Base-by-base conservation (phyloP, 1,140 invertebrate genomes). In the Mycetomoellerius zeteki region DNA sequence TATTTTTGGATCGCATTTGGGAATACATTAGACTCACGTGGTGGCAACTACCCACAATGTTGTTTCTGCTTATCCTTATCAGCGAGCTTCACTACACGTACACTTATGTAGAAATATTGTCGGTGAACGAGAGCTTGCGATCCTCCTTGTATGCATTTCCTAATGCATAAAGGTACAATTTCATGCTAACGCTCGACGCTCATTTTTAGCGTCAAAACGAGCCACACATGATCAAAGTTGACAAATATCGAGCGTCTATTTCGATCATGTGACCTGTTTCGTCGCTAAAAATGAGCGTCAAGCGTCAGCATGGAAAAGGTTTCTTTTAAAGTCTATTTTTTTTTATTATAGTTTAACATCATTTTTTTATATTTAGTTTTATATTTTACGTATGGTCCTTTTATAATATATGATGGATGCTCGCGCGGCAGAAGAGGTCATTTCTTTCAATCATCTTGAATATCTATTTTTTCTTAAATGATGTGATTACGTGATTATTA, bases 1-100 rank as follows among this genome's bases (percentile, higher is more conserved):
- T 98, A 85, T 98, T 98, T 93, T 96, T 98, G 92, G 98, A 98
- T 96, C 97, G 97, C 90, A 94, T 97, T 2, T 97, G 97, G 97
- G 96, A 97, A 56, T 97, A 97, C 86, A 92, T 97, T n/a, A 96
- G 96, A 86, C 92, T 96, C 33, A 95, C 97, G 6, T 96, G 97
- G 88, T 97, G 97, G 93, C 94, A 95, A 58, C 96, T 97, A 43
- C 97, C 96, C 89, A 94, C 96, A 58, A 88, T 97, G 73, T 93
- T 97, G 58, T 92, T 97, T 47, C 92, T 95, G 69, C 94, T 96
- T 72, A 96, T 97, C 80, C 96, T 96, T 91, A 92, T 96, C 71
- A 96, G 96, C 2, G 97, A 97, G 65, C 92, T 94, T 92, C 93
- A 95, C 73, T 94, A 93, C 47, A 71, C 88, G 52, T 92, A 92